A percentile compares a stretch with the other conserved stretches of the same genome.
These are phyloP conservation scores for Poeciliopsis presidionis DNA, from an alignment of 2,797 vertebrate genomes.

Conservation along the genomic window DNA sequence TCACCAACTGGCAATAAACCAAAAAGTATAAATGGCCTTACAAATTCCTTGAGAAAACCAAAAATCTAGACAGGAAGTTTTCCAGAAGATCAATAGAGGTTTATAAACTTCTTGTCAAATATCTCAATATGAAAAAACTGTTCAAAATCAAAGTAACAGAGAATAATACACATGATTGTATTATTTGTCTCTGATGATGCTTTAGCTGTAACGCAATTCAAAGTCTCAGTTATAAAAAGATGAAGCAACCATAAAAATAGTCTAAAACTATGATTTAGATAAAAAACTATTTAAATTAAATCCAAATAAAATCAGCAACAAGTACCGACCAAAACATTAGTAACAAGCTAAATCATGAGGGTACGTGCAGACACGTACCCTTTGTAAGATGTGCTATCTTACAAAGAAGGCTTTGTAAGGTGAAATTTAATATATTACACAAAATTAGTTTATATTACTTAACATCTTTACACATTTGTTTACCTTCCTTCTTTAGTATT, in stretches of 20 bases:
- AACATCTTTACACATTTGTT: background rate
- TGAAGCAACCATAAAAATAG: background rate
- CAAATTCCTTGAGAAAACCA: slow-evolving; percentile 25
- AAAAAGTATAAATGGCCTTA: slow-evolving; percentile 38
- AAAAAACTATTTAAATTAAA: background rate
- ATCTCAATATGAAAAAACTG: background rate
- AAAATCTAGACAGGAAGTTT: slow-evolving; percentile 9
- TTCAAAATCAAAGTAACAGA: background rate
- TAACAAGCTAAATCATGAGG: background rate
- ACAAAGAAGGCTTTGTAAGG: background rate
- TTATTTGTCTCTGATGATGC: background rate
- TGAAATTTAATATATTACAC: too few species aligned
- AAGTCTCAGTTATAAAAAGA: background rate
- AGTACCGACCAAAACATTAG: background rate
- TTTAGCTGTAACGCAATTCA: background rate
- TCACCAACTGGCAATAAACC: slow-evolving; percentile 16
- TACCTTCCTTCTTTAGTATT: background rate
- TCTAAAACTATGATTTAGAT: background rate
- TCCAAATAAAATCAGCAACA: background rate
- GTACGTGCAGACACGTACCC: background rate
- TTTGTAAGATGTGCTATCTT: background rate
- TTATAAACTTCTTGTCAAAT: background rate
- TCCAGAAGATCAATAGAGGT: background rate
- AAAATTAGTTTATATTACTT: too few species aligned
- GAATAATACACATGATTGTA: background rate